Base-by-base conservation (phyloP, 2,888 invertebrate species). In the Leptopilina drosophilae region DNA sequence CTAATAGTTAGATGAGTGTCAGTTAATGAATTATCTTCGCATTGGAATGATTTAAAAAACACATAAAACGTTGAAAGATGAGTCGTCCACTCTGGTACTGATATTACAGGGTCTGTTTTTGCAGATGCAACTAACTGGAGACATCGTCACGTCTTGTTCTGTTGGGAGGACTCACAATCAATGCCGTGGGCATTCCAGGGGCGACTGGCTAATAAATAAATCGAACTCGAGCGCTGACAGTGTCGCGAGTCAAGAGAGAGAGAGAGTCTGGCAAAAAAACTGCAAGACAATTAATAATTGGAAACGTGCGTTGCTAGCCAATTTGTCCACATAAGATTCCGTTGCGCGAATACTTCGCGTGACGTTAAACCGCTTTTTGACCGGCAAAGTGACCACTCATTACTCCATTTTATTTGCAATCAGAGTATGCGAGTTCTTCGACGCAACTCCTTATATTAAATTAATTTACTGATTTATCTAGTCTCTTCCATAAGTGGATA, bases 291-390 rank as follows among this genome's bases (percentile, higher is more conserved):
- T 90, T 91, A 91, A 90, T 91, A 91, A 91, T 90, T 90, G 88
- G 90, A 87, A 84, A 85, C 83, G 86, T 84, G 87, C 85, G 78
- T 84, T 81, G 82, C 83, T 84, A 85, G 82, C 86, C 90, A 90
- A 91, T 91, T 91, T 91, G 91, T 91, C 91, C 86, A 81, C 85
- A 20, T 20, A 85, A 85, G 88, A 91, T 90, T 89, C 90, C 88
- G 82, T 81, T 80, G 80, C 81, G 83, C 76, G 83, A 79, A 79
- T 77, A 79, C 79, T 78, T 62, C 20, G 62, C 62, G 62, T 78
- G 73, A 78, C 77, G 82, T 77, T 83, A 80, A 80, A 65, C 82
- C 80, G 82, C 83, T 85, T 86, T 86, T 86, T 86, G 82, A 83
- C 80, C 80, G 80, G 78, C 80, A 73, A 53, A 73, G 49, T 56